These are phyloP conservation scores for Zygogramma bicolorata DNA, from an alignment of 2,888 invertebrate genomes.

Conservation along the genomic window DNA sequence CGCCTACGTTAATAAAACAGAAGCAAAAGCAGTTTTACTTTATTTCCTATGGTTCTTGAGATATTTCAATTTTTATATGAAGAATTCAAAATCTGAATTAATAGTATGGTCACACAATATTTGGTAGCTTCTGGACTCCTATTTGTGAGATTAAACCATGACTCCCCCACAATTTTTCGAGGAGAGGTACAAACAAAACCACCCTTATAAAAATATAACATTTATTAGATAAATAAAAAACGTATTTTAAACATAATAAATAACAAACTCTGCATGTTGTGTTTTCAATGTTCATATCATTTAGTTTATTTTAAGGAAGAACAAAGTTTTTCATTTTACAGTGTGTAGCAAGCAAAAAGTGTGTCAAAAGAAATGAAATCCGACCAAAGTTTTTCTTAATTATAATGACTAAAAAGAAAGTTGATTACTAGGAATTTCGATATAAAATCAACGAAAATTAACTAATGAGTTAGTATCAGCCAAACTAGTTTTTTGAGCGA, in stretches of 20 bases:
- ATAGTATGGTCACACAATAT: no score
- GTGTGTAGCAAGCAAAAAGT: slow-evolving; percentile 51
- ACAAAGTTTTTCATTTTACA: slow-evolving; percentile 57
- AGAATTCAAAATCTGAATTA: no score
- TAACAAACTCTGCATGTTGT: slow-evolving; percentile 56
- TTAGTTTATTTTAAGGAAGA: slow-evolving; percentile 57
- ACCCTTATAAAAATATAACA: slow-evolving; percentile 45
- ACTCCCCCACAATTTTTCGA: not conserved
- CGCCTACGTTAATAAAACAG: no score
- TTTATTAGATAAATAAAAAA: slow-evolving; percentile 47
- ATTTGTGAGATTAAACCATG: no score
- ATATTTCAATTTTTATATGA: no score
- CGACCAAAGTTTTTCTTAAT: slow-evolving; percentile 26
- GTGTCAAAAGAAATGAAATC: slow-evolving; percentile 41
- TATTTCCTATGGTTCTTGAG: no score
- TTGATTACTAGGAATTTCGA: slow-evolving; percentile 38
- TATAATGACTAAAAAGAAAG: slow-evolving; percentile 29
- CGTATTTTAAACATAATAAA: slow-evolving; percentile 45
- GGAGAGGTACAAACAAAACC: slow-evolving; percentile 18
- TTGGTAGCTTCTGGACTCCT: no score
- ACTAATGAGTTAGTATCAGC: slow-evolving; percentile 52
- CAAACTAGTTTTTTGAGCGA: slow-evolving; percentile 60
- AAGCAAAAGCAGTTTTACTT: no score
- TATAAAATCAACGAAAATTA: slow-evolving; percentile 35
- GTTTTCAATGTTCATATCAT: slow-evolving; percentile 44